Conservation (phyloP, 1,140 invertebrate species). For the Mizuhopecten yessoensis region DNA sequence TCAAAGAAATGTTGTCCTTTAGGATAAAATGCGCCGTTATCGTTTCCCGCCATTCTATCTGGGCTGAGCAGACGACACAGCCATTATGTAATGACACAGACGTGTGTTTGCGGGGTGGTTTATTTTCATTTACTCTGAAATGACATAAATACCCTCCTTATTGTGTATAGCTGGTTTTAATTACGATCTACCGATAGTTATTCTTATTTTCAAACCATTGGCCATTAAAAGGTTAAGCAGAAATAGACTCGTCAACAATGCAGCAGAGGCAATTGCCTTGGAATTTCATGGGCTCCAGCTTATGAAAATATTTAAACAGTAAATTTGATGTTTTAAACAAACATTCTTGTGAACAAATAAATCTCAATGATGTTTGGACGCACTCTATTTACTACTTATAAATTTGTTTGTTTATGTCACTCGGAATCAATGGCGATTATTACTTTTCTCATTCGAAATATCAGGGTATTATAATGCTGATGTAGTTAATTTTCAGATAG, state of each 20-base stretch:
- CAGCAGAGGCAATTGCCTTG: neutral
- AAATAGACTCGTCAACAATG: neutral
- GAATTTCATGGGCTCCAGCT: neutral
- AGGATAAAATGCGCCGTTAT: constrained; percentile 25
- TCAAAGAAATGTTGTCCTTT: constrained; percentile 26
- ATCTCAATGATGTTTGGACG: neutral
- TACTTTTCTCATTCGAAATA: neutral
- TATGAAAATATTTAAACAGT: constrained; percentile 29
- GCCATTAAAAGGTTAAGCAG: neutral
- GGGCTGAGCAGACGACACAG: neutral
- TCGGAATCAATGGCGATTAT: neutral
- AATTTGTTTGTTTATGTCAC: neutral
- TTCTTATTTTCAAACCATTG: neutral
- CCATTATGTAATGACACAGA: constrained; percentile 3
- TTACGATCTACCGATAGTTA: neutral
- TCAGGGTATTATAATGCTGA: neutral
- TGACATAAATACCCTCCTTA: neutral
- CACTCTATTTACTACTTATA: neutral
- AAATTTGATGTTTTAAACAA: constrained; percentile 7
- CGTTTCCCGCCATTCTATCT: neutral
- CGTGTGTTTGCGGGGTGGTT: neutral
- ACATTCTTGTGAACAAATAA: neutral
- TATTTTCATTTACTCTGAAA: neutral
- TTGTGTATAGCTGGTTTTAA: neutral
- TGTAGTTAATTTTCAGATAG: neutral